Percentiles rank a stretch among this genome's conserved stretches.
These are phyloP conservation scores for Mythimna lalbum DNA, from an alignment of 2,888 invertebrate genomes.

Conservation along the genomic window DNA sequence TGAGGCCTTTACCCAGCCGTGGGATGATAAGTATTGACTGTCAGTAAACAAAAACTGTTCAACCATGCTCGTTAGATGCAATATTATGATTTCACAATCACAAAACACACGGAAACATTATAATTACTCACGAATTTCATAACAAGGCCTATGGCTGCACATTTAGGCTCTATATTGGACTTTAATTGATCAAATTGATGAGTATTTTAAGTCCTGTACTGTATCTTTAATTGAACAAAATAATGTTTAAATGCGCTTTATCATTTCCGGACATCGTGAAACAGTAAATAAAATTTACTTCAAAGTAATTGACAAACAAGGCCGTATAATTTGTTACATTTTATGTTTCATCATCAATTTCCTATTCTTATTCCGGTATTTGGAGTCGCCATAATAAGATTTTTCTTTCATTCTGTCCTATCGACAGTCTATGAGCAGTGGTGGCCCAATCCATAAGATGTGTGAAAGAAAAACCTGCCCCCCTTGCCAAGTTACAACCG, in stretches of 20 bases:
- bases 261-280: background rate
- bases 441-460: no score
- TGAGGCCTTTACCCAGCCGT: no score
- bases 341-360: no score
- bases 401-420: no score
- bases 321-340: background rate
- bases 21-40: no score
- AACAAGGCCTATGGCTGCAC: conserved; percentile 3
- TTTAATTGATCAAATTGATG: conserved; percentile 18
- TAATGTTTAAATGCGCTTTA: background rate
- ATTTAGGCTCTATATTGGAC: background rate
- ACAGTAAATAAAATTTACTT: background rate
- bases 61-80: background rate
- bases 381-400: background rate
- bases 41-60: no score
- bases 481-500: no score
- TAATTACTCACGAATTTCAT: conserved; percentile 32
- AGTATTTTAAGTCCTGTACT: background rate
- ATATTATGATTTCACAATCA: background rate
- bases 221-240: conserved; percentile 2
- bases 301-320: background rate
- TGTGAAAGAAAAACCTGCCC: no score
- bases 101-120: conserved; percentile 12
- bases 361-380: background rate
- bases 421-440: no score